Percentiles rank a stretch among this genome's conserved stretches.
Evolutionary conservation across 2,888 invertebrate species (phyloP).

Genomic region (Dryobota labecula): DNA sequence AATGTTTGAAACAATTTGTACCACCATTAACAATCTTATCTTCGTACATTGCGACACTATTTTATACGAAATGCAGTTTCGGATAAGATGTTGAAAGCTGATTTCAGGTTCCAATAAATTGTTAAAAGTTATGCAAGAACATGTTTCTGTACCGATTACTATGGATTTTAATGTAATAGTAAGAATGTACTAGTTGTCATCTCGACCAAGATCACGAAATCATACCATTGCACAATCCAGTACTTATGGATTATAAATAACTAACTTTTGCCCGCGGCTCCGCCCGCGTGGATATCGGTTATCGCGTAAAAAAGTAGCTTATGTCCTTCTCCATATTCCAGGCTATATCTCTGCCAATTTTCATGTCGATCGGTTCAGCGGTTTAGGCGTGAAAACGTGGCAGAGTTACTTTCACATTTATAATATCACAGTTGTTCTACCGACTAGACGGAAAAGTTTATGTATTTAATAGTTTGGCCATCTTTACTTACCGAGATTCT

Average conservation of each 20-base stretch:
- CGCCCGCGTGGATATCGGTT: too few relatives aligned
- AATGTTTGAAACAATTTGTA: constrained; percentile 69
- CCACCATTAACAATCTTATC: constrained; percentile 67
- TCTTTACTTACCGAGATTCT: too few relatives aligned
- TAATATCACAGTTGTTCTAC: too few relatives aligned
- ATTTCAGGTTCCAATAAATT: constrained; percentile 54
- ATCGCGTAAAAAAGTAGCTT: too few relatives aligned
- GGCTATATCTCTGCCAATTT: too few relatives aligned
- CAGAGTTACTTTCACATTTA: too few relatives aligned
- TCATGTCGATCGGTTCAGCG: too few relatives aligned
- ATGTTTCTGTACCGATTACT: constrained; percentile 18
- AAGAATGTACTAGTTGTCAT: constrained; percentile 9
- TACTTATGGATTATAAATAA: background rate
- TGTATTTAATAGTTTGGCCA: too few relatives aligned
- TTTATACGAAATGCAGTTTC: constrained; percentile 53
- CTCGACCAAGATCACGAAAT: background rate
- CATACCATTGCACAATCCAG: background rate
- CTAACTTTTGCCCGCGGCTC: too few relatives aligned
- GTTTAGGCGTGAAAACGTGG: too few relatives aligned
- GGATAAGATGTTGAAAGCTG: constrained; percentile 53
- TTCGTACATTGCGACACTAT: constrained; percentile 59
- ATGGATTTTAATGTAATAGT: constrained; percentile 29
- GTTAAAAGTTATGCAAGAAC: constrained; percentile 42
- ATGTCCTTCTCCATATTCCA: too few relatives aligned
- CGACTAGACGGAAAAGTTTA: background rate